Conservation (phyloP, 2,797 vertebrate genomes). For the Poeciliopsis turneri region DNA sequence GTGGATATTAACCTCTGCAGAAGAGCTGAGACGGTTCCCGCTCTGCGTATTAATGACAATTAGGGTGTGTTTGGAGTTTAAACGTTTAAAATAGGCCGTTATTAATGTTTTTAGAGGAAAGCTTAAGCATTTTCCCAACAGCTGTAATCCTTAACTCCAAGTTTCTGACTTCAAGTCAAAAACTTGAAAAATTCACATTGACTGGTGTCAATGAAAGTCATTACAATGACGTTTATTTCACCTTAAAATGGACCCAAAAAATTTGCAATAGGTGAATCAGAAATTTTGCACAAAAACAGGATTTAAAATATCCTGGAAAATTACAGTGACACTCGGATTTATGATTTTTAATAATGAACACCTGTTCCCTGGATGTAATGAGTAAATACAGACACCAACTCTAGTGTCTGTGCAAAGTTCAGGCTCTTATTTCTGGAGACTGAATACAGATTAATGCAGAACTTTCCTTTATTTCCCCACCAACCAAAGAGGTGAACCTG, state of each 20-base stretch:
- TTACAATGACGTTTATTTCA: background rate
- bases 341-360: background rate
- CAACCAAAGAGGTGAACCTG: slow-evolving; percentile 62
- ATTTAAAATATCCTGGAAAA: background rate
- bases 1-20: background rate
- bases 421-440: slow-evolving; percentile 24
- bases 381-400: slow-evolving; percentile 32
- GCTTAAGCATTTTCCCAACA: background rate
- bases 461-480: slow-evolving; percentile 51
- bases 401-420: slow-evolving; percentile 20
- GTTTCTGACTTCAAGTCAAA: too few relatives aligned
- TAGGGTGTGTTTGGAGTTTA: background rate
- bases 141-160: background rate
- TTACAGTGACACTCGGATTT: background rate
- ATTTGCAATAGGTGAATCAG: background rate
- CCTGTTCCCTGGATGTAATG: background rate
- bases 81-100: background rate
- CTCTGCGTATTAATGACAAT: background rate
- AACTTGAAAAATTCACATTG: background rate
- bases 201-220: background rate
- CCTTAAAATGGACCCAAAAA: background rate
- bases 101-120: background rate
- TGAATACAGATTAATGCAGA: slow-evolving; percentile 14
- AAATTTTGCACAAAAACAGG: background rate
- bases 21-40: background rate